Percentiles rank a stretch among this genome's conserved stretches.
phyloP scores from a whole-genome alignment of 2,888 invertebrate species.

The Himalopsyche anomala region DNA sequence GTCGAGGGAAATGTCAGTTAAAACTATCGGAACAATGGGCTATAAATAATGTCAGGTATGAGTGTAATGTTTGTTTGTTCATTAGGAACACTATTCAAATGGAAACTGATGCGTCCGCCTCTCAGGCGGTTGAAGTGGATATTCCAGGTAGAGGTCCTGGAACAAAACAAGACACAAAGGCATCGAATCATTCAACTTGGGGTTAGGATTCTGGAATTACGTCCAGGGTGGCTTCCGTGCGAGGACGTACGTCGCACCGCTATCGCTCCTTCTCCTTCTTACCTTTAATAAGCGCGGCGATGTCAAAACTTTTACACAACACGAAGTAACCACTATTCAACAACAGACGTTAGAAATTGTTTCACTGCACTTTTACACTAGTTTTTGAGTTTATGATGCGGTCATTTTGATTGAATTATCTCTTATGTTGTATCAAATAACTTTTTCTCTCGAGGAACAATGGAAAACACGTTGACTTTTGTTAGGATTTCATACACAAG shows the following conservation, averaged over 20 bases:
- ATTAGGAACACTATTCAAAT: slow-evolving; percentile 30
- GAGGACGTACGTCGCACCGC: slow-evolving; percentile 54
- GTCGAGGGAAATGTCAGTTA: slow-evolving; percentile 16
- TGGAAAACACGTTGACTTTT: slow-evolving; percentile 27
- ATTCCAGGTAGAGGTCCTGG: slow-evolving; percentile 47
- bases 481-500: slow-evolving; percentile 46
- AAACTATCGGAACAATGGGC: neutral
- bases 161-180: slow-evolving; percentile 55
- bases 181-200: slow-evolving; percentile 52
- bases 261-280: slow-evolving; percentile 60
- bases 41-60: slow-evolving; percentile 10
- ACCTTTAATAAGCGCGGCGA: slow-evolving; percentile 59
- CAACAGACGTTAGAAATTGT: slow-evolving; percentile 47
- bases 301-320: slow-evolving; percentile 62
- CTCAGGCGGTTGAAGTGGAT: slow-evolving; percentile 31
- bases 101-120: slow-evolving; percentile 6
- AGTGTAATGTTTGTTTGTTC: slow-evolving; percentile 39
- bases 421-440: slow-evolving; percentile 31
- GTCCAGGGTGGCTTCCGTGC: slow-evolving; percentile 60
- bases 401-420: slow-evolving; percentile 54
- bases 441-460: slow-evolving; percentile 6
- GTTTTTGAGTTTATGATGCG: slow-evolving; percentile 52
- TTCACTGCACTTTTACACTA: slow-evolving; percentile 55
- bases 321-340: slow-evolving; percentile 54
- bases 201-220: slow-evolving; percentile 59